Conservation (phyloP, 2,797 vertebrate species). For the Enteromius thamalakanensis region DNA sequence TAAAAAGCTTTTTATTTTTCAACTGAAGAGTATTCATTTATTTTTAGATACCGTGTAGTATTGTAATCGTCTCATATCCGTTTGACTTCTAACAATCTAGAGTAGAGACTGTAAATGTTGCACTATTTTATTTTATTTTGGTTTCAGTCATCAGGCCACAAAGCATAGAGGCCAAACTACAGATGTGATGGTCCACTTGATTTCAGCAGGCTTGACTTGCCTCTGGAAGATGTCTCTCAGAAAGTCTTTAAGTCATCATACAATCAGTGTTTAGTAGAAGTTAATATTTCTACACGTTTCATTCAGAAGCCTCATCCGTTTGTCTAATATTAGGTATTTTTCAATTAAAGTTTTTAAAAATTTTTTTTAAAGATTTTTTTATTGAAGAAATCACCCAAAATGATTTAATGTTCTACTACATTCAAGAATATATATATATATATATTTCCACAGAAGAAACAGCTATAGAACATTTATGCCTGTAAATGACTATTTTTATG, state of each 20-base stretch:
- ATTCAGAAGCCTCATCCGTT: not conserved
- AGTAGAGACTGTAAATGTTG: not conserved
- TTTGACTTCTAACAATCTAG: not conserved
- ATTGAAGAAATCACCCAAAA: not conserved
- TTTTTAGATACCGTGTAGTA: not conserved
- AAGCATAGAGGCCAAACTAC: not conserved
- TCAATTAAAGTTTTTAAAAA: not conserved
- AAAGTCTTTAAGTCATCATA: not conserved
- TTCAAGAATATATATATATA: not conserved
- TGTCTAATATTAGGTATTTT: not conserved
- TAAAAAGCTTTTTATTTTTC: not conserved
- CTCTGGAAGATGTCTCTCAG: conserved; percentile 7
- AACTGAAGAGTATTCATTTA: not conserved
- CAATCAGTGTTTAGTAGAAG: not conserved
- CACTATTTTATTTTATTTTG: conserved; percentile 10
- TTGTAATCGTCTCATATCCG: not conserved
- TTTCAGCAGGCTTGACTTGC: not conserved
- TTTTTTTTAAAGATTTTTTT: not conserved
- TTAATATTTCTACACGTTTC: not conserved
- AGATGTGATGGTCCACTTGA: conserved; percentile 9
- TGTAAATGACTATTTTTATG: not conserved
- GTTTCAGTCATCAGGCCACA: not conserved
- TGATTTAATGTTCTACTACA: not conserved
- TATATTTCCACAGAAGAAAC: not conserved
- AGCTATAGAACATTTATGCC: not conserved